These are phyloP conservation scores for Malurus alboscapulatus DNA, from an alignment of 2,113 vertebrate species.

Conservation along the genomic window DNA sequence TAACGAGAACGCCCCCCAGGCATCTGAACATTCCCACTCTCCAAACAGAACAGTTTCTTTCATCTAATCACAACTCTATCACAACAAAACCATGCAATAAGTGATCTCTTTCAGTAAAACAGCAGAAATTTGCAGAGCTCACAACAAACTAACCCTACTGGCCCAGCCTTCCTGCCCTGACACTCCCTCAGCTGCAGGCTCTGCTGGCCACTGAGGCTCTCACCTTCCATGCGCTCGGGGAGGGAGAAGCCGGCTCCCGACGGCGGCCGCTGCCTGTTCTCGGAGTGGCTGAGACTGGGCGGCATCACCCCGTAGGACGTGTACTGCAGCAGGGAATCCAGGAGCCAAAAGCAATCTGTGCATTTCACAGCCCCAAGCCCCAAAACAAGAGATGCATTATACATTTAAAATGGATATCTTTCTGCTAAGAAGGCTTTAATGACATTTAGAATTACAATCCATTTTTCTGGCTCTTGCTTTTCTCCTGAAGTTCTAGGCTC, in stretches of 20 bases:
- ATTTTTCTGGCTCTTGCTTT: neutral
- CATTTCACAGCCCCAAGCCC: neutral
- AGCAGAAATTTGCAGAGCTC: neutral
- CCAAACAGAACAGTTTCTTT: neutral
- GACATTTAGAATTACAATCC: neutral
- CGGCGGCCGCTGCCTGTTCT: constrained; percentile 84
- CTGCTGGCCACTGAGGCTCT: neutral
- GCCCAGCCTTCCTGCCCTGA: neutral
- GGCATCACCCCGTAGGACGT: constrained; percentile 92
- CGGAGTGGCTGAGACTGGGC: constrained; percentile 91
- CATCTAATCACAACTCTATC: neutral
- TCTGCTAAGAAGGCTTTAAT: neutral
- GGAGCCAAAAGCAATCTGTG: constrained; percentile 95
- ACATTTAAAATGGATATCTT: neutral
- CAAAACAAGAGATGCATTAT: neutral
- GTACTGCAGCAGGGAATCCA: constrained; percentile 94
- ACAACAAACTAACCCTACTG: neutral
- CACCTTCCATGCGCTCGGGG: constrained; percentile 94
- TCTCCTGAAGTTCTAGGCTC: neutral
- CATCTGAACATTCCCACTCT: neutral
- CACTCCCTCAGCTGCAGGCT: rapidly evolving
- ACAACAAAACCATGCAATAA: neutral
- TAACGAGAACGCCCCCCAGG: neutral
- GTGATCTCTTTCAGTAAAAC: neutral
- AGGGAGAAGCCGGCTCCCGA: constrained; percentile 73